A percentile compares a stretch with the other conserved stretches of the same genome.
These are phyloP conservation scores for Euspilapteryx auroguttella DNA, from an alignment of 2,888 invertebrate species.

Conservation along the genomic window DNA sequence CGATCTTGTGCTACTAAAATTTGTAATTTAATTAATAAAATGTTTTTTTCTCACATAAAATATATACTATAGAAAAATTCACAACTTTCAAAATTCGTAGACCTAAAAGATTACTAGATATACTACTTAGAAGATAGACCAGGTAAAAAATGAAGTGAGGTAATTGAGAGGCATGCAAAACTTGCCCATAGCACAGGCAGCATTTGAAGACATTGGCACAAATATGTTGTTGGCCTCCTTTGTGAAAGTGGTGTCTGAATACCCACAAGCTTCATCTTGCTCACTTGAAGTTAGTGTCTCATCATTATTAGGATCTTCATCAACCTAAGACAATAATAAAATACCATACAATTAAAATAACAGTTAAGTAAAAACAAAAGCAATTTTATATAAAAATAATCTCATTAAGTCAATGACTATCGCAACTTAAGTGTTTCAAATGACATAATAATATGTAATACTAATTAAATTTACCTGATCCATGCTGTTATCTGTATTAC, in stretches of 20 bases:
- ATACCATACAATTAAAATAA: too few relatives aligned
- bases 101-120: too few relatives aligned
- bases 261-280: too few relatives aligned
- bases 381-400: too few relatives aligned
- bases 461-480: slow-evolving; percentile 35
- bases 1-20: slow-evolving; percentile 58
- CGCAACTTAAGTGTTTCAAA: not conserved
- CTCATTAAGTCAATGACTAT: not conserved
- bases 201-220: slow-evolving; percentile 23
- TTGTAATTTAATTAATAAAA: not conserved
- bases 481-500: slow-evolving; percentile 23
- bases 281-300: slow-evolving; percentile 27
- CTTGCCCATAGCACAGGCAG: slow-evolving; percentile 25
- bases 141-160: not conserved
- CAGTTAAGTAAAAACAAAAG: too few relatives aligned
- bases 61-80: not conserved
- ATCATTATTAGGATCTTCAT: slow-evolving; percentile 33
- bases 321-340: too few relatives aligned
- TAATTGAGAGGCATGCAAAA: not conserved
- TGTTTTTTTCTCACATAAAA: not conserved
- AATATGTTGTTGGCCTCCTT: slow-evolving; percentile 16
- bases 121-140: not conserved
- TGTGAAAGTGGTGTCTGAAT: too few relatives aligned
- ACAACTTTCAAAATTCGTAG: too few relatives aligned
- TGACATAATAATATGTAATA: not conserved